Conservation (phyloP, 2,797 vertebrate genomes). For the Dallia pectoralis region DNA sequence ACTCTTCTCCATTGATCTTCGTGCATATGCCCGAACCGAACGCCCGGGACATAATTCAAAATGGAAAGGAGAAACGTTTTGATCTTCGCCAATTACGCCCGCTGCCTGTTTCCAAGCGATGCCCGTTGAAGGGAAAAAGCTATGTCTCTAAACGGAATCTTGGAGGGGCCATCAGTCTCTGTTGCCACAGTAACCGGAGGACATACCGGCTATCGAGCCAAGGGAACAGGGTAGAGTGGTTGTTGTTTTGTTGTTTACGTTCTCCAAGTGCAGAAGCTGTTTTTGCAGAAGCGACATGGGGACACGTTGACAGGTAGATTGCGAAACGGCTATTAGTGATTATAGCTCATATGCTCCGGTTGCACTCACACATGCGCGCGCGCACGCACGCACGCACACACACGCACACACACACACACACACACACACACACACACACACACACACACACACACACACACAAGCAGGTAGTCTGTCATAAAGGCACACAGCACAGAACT, state of each 20-base stretch:
- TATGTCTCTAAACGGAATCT: not conserved
- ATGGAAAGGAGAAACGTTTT: not conserved
- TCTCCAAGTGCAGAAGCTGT: not conserved
- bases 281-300: not conserved
- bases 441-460: constrained; percentile 11
- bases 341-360: not conserved
- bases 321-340: not conserved
- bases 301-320: not conserved
- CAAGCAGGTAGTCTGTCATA: not conserved
- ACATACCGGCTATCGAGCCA: not conserved
- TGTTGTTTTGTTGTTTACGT: not conserved
- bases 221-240: not conserved
- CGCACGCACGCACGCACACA: not conserved
- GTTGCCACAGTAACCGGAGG: not conserved
- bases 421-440: not conserved
- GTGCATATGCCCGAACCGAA: not conserved
- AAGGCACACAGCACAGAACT: no score
- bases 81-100: not conserved
- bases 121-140: not conserved
- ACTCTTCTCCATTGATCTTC: not conserved
- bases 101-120: not conserved
- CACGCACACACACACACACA: not conserved
- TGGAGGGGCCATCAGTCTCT: not conserved
- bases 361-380: not conserved
- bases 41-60: not conserved